Evolutionary conservation across 2,888 invertebrate genomes (phyloP).

Genomic region (Drosophila quasianomalipes): DNA sequence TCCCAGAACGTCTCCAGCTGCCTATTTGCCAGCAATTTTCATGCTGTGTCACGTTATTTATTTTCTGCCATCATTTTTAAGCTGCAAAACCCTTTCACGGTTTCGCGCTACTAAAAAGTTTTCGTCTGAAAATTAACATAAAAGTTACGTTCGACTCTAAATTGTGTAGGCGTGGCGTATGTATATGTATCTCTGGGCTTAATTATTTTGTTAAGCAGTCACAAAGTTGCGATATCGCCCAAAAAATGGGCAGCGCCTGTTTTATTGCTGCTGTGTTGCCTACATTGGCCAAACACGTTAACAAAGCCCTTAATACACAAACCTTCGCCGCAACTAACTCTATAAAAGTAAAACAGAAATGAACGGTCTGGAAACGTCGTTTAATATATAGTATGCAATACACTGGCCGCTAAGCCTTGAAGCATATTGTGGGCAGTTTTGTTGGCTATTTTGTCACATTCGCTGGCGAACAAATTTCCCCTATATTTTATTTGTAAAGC

Average conservation of each 20-base stretch:
- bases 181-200: slow-evolving; percentile 31
- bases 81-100: slow-evolving; percentile 51
- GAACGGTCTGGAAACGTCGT: slow-evolving; percentile 11
- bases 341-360: slow-evolving; percentile 10
- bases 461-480: slow-evolving; percentile 31
- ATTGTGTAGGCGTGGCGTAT: slow-evolving; percentile 45
- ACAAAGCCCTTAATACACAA: slow-evolving; percentile 55
- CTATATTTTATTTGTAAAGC: slow-evolving; percentile 32
- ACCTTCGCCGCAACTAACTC: slow-evolving; percentile 31
- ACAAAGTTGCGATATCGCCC: slow-evolving; percentile 32
- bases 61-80: slow-evolving; percentile 60
- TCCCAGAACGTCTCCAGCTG: slow-evolving; percentile 34
- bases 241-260: slow-evolving; percentile 22
- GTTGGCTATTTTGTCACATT: slow-evolving; percentile 18
- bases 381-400: slow-evolving; percentile 8
- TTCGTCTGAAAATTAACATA: slow-evolving; percentile 66
- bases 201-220: slow-evolving; percentile 64
- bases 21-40: slow-evolving; percentile 62
- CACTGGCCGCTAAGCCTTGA: slow-evolving; percentile 62
- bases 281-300: slow-evolving; percentile 48
- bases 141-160: slow-evolving; percentile 50
- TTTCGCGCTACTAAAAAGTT: slow-evolving; percentile 44
- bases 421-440: slow-evolving; percentile 67
- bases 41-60: slow-evolving; percentile 79
- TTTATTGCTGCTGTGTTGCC: slow-evolving; percentile 23